Evolutionary conservation across 2,888 invertebrate species (phyloP), one percentile per base, ranked within the genome.

Genomic region (Phengaris alcon): DNA sequence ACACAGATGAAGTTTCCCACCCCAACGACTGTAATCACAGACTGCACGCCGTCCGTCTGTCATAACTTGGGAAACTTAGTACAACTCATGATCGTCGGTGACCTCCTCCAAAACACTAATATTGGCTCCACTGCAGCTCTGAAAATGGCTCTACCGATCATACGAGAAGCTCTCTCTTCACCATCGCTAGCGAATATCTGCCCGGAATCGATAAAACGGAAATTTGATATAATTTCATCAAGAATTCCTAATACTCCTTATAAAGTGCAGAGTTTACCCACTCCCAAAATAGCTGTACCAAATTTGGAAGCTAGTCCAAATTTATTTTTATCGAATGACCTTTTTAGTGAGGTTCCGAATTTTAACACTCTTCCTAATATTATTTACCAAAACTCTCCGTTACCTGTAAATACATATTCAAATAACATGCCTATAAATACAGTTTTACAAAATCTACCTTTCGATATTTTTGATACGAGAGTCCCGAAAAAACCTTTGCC

Each of bases 11-110:
- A 73, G 52, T 77, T 77, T 0, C 78, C 80, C 8, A 72, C 82
- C 1, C 81, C 84, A 5, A 87, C 87, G 0, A 87, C 88, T 0
- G 77, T 91, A 0, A 87, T 90, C 46, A 88, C 90, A 0, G 91
- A 91, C 73, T 89, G 89, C 55, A 85, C 90, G 0, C 91, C 91
- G 3, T 76, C 84, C 0, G 84, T 89, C 0, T 90, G 91, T 76
- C 86, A 89, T 75, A 90, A 89, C 73, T 75, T 92, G 68, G 88
- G 85, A 0, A 87, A 91, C 59, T 88, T 90, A 0, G 81, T 92
- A 1, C 89, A 92, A 57, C 68, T 92, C 0, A 87, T 92, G 90
- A 86, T 88, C 2, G 88, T 90, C 0, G 82, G 84, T 15, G 89
- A 90, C 78, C 79, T 90, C 46, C 76, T 92, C 0, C 86, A 90